Evolutionary conservation across 2,888 invertebrate species (phyloP).

Genomic region (Bibio marci): DNA sequence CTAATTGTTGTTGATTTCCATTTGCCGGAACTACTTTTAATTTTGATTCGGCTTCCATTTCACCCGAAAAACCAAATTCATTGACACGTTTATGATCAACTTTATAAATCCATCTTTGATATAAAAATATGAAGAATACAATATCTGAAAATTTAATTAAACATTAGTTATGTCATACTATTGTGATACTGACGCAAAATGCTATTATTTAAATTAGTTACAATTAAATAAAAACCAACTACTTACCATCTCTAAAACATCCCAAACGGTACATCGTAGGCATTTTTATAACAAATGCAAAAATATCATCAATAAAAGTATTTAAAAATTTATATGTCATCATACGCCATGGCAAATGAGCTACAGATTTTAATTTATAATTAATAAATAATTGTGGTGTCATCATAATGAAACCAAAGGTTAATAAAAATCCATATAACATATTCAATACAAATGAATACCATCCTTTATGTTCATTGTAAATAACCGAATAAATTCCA

Average conservation of each 20-base stretch:
- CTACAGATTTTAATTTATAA: slow-evolving; percentile 97
- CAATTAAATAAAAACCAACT: background rate
- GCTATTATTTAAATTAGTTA: too few species aligned
- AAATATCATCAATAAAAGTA: slow-evolving; percentile 99
- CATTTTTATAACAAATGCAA: slow-evolving; percentile 99
- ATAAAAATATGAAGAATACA: slow-evolving; percentile 96
- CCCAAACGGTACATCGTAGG: slow-evolving; percentile 96
- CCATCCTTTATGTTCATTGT: slow-evolving; percentile 97
- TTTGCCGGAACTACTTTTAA: slow-evolving; percentile 3
- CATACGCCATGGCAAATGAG: slow-evolving; percentile 99
- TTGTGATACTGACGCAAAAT: too few species aligned
- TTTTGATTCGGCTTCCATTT: slow-evolving; percentile 51
- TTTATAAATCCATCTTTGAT: slow-evolving; percentile 97
- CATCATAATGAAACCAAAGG: slow-evolving; percentile 99
- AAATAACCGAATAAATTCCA: slow-evolving; percentile 84
- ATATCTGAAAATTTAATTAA: slow-evolving; percentile 46
- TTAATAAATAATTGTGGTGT: slow-evolving; percentile 99
- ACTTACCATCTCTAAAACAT: slow-evolving; percentile 85
- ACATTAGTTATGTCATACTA: too few species aligned
- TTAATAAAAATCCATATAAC: slow-evolving; percentile 93
- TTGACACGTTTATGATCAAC: slow-evolving; percentile 89
- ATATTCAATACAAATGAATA: slow-evolving; percentile 94
- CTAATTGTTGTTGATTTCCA: background rate
- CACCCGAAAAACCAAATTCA: slow-evolving; percentile 95
- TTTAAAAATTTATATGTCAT: slow-evolving; percentile 98